Evolutionary conservation across 2,888 invertebrate species (phyloP).

Genomic region (Chrysolina americana): DNA sequence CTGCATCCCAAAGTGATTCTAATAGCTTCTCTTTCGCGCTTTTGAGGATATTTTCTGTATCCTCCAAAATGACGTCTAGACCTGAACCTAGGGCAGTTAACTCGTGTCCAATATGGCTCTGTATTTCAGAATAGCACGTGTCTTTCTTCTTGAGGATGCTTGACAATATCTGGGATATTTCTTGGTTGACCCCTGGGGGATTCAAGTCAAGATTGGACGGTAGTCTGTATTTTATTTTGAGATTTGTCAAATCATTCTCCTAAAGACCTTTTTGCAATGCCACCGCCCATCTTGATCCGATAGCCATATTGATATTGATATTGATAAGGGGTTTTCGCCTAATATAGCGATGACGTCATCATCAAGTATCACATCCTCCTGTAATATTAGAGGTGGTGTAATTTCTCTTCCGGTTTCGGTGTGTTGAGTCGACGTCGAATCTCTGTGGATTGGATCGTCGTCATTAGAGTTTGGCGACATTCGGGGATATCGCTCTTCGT

Average conservation of each 20-base stretch:
- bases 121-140: slow-evolving; percentile 24
- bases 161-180: background rate
- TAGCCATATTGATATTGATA: background rate
- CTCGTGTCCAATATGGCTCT: slow-evolving; percentile 29
- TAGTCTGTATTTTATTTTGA: background rate
- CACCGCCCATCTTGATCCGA: background rate
- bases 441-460: background rate
- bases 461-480: background rate
- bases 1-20: slow-evolving; percentile 29
- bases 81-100: slow-evolving; percentile 34
- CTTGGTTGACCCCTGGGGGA: slow-evolving; percentile 11
- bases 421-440: slow-evolving; percentile 9
- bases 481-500: background rate
- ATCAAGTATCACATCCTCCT: background rate
- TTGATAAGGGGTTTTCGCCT: background rate
- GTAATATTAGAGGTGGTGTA: slow-evolving; percentile 1
- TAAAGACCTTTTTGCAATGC: background rate
- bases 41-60: slow-evolving; percentile 22
- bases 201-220: background rate
- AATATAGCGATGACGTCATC: background rate
- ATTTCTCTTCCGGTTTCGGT: background rate
- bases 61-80: slow-evolving; percentile 25
- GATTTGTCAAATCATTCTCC: background rate
- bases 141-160: slow-evolving; percentile 16
- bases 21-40: slow-evolving; percentile 22